Base-by-base conservation (phyloP, 2,888 invertebrate species). In the Drosophila borealis region DNA sequence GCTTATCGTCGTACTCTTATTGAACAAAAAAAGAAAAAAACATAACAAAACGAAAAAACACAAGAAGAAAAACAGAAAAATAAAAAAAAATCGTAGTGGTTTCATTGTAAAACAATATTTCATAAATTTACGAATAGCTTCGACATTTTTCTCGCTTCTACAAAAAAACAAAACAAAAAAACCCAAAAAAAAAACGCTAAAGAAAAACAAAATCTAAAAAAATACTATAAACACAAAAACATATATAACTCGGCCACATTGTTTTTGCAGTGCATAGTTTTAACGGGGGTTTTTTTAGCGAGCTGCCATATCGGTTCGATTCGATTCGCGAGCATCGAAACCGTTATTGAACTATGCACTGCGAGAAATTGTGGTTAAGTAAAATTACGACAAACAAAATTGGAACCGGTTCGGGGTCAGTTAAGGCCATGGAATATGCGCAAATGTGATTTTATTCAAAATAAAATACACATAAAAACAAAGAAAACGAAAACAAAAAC, bases 401-500 rank as follows among this genome's bases (percentile, higher is more conserved):
- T 36, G 55, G 46, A 64, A 68, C 21, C 62, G 65, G 48, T 73
- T 78, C 45, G 61, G 48, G 37, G 64, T 68, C 72, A 77, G 55
- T 57, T 57, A 56, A 60, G 51, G 75, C 79, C 79, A 74, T 74
- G 80, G 73, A 86, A 76, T 81, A 74, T 76, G 90, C 90, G 87
- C 88, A 89, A 90, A 90, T 90, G 90, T 90, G 90, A 90, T 90
- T 90, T 90, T 90, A 90, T 90, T 90, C 84, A 88, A 90, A 90
- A 90, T 90, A 90, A 90, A 90, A 89, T 81, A 82, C 89, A 89
- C 81, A 85, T 88, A 72, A 69, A 17, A 17, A 17, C 17, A 17
- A 17, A 17, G 17, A 17, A 17, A 29, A 29, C 0, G 4, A 25
- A 29, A 56, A n/a, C 19, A 36, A 62, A 50, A 49, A 56, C 9